Evolutionary conservation across 1,140 invertebrate genomes (phyloP).

Genomic region (Drosophila suzukii): DNA sequence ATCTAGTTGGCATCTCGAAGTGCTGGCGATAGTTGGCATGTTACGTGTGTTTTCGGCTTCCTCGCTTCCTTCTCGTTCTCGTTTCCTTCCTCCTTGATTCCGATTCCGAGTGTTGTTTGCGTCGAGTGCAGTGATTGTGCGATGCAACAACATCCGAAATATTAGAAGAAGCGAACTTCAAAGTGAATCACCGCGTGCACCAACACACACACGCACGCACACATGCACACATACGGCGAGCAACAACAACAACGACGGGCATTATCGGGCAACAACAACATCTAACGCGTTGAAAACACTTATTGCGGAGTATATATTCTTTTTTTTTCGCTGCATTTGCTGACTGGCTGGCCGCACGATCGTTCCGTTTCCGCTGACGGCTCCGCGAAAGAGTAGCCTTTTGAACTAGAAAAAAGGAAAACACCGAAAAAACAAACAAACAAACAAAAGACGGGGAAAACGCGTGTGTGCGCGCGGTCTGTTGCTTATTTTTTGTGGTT

Average conservation of each 20-base stretch:
- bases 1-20: slow-evolving; percentile 9
- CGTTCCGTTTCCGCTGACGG: slow-evolving; percentile 6
- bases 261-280: slow-evolving; percentile 22
- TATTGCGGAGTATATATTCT: slow-evolving; percentile 24
- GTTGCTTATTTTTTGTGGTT: slow-evolving; percentile 40
- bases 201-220: slow-evolving; percentile 2
- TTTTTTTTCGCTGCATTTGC: slow-evolving; percentile 35
- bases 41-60: slow-evolving; percentile 52
- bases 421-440: slow-evolving; percentile 3
- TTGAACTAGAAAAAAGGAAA: not conserved
- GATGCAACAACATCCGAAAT: not conserved
- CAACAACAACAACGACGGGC: slow-evolving; percentile 15
- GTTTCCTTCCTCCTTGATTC: slow-evolving; percentile 28
- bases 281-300: slow-evolving; percentile 8
- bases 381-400: not conserved
- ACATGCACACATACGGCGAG: not conserved
- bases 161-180: not conserved
- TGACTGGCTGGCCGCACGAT: slow-evolving; percentile 21
- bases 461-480: slow-evolving; percentile 23
- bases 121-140: not conserved
- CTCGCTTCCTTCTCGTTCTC: slow-evolving; percentile 44
- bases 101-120: slow-evolving; percentile 31
- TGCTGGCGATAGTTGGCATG: slow-evolving; percentile 24
- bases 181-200: slow-evolving; percentile 12
- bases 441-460: slow-evolving; percentile 26